These are phyloP conservation scores for Chloromyia formosa DNA, from an alignment of 2,888 invertebrate species.

Conservation along the genomic window DNA sequence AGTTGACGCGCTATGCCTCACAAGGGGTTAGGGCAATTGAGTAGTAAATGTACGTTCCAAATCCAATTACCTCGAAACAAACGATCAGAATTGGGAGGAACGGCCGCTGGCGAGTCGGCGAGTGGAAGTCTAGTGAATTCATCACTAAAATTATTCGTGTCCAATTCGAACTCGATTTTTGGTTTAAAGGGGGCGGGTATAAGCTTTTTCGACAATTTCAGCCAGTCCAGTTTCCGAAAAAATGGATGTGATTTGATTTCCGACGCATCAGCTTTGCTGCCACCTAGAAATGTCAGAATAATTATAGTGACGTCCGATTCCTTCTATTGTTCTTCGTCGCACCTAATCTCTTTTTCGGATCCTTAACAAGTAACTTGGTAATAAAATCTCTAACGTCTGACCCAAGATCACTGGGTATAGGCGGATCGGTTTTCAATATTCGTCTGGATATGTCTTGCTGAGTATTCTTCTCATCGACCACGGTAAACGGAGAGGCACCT, in stretches of 20 bases:
- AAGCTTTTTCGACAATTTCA: slow-evolving; percentile 77
- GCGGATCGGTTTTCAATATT: slow-evolving; percentile 88
- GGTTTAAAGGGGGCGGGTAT: slow-evolving; percentile 91
- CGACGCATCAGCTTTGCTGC: slow-evolving; percentile 82
- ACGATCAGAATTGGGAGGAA: slow-evolving; percentile 85
- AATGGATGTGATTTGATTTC: slow-evolving; percentile 92
- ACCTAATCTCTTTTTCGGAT: slow-evolving; percentile 82
- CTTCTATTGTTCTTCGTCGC: slow-evolving; percentile 21
- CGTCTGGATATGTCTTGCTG: slow-evolving; percentile 94
- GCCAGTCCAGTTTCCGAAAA: slow-evolving; percentile 86
- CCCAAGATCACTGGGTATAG: slow-evolving; percentile 85
- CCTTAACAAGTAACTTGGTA: slow-evolving; percentile 84
- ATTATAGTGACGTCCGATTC: neutral
- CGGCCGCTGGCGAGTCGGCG: slow-evolving; percentile 89
- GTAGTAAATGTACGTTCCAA: too few species aligned
- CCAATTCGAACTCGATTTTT: slow-evolving; percentile 83
- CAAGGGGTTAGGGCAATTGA: too few species aligned
- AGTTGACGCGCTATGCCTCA: too few species aligned
- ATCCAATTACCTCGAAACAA: slow-evolving; percentile 84
- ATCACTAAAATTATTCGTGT: slow-evolving; percentile 95
- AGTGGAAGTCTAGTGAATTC: slow-evolving; percentile 95
- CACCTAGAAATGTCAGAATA: slow-evolving; percentile 68
- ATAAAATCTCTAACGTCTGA: slow-evolving; percentile 77
- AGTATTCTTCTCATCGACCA: slow-evolving; percentile 91
- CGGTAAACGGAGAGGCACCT: slow-evolving; percentile 97